Conservation (phyloP, 64 coral and sea anemone genomes). For the Montipora sp. region DNA sequence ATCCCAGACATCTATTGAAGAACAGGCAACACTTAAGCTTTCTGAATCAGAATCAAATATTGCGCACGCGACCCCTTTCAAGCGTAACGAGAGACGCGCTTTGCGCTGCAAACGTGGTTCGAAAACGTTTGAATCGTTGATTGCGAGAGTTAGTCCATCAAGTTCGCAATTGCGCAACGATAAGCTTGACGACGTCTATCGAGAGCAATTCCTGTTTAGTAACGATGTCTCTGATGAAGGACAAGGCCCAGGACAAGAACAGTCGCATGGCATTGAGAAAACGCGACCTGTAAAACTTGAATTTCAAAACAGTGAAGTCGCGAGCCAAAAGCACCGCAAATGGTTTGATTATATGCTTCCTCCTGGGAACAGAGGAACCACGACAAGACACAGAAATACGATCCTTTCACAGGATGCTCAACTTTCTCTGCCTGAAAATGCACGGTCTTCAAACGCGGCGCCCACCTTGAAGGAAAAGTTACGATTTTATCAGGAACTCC, state of each 20-base stretch:
- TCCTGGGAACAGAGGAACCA: constrained; percentile 11
- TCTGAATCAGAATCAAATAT: constrained; percentile 21
- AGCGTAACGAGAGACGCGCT: constrained; percentile 28
- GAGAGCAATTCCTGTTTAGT: neutral
- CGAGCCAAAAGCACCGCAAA: constrained; percentile 17
- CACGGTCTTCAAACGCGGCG: neutral
- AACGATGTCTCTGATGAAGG: neutral
- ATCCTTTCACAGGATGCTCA: no score
- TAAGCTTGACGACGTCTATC: neutral
- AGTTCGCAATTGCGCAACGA: neutral
- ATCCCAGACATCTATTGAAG: neutral
- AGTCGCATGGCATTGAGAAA: neutral
- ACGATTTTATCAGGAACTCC: constrained; percentile 46
- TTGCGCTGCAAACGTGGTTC: constrained; percentile 4
- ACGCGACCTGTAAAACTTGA: neutral
- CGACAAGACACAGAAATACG: neutral
- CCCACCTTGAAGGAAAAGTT: constrained; percentile 35
- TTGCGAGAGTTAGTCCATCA: neutral
- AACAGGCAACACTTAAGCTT: neutral
- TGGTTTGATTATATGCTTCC: constrained; percentile 69
- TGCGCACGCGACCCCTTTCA: neutral
- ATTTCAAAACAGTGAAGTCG: constrained; percentile 11
- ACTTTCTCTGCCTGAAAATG: neutral
- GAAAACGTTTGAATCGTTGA: neutral
- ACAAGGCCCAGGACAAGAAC: neutral